Evolutionary conservation across 2,888 invertebrate species (phyloP).

Genomic region (Scotopteryx bipunctaria): DNA sequence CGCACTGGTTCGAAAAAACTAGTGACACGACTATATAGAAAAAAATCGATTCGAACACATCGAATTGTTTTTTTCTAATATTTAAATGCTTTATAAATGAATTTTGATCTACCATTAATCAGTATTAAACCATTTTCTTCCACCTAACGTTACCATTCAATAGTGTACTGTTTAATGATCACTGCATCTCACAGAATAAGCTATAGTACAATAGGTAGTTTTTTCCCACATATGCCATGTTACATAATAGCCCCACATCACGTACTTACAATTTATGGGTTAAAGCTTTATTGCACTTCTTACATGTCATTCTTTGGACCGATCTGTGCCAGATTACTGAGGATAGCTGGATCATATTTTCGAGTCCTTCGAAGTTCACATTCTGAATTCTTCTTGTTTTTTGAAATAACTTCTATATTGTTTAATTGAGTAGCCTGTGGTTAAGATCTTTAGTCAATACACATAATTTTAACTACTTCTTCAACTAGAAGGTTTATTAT

Average conservation of each 20-base stretch:
- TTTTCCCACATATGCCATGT: slow-evolving; percentile 35
- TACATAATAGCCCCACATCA: slow-evolving; percentile 36
- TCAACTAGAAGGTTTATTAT: no score
- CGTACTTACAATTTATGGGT: slow-evolving; percentile 36
- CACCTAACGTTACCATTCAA: slow-evolving; percentile 30
- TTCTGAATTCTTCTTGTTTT: no score
- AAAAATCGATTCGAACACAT: no score
- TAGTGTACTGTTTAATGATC: slow-evolving; percentile 3
- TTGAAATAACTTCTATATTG: no score
- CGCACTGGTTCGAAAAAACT: no score
- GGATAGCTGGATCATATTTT: slow-evolving; percentile 15
- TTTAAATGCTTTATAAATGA: not conserved
- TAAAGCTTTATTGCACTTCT: slow-evolving; percentile 40
- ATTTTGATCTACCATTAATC: not conserved
- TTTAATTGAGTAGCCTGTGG: no score
- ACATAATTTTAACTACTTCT: no score
- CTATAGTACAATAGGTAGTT: slow-evolving; percentile 19
- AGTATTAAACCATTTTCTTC: slow-evolving; percentile 10
- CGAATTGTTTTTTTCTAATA: no score
- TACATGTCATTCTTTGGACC: slow-evolving; percentile 42
- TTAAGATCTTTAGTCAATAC: no score
- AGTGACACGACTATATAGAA: no score
- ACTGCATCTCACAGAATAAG: slow-evolving; percentile 13
- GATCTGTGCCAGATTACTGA: slow-evolving; percentile 27
- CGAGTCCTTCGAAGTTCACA: no score